Percentiles rank a stretch among this genome's conserved stretches.
Evolutionary conservation across 1,140 invertebrate genomes (phyloP).

Genomic region (Aphis craccivora): DNA sequence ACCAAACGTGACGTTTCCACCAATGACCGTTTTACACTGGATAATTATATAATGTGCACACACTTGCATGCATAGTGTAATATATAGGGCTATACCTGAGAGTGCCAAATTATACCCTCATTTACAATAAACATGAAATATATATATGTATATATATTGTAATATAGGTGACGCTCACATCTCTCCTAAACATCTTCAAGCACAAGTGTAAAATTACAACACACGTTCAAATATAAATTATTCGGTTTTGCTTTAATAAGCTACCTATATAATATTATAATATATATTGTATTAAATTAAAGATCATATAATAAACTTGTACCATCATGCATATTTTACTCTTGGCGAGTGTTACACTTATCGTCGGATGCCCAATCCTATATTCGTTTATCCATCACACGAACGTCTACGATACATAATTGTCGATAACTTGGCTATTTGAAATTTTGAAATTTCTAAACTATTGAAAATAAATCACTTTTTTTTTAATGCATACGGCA

Average conservation of each 20-base stretch:
- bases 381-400: neutral
- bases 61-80: neutral
- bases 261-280: no score
- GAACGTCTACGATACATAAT: neutral
- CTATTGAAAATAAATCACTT: neutral
- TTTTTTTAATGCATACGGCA: neutral
- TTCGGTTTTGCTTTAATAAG: neutral
- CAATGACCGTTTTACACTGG: constrained; percentile 2
- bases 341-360: neutral
- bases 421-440: neutral
- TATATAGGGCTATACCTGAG: neutral
- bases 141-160: neutral
- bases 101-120: neutral
- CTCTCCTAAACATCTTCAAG: neutral
- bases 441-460: neutral
- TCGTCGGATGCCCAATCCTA: neutral
- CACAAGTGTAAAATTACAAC: neutral
- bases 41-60: neutral
- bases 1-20: constrained; percentile 13
- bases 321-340: neutral
- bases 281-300: neutral
- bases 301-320: neutral
- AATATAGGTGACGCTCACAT: neutral
- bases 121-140: neutral
- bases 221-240: neutral